Percentiles rank a stretch among this genome's conserved stretches.
Conservation (phyloP, 2,888 invertebrate genomes). For the Coecobrya sp. region DNA sequence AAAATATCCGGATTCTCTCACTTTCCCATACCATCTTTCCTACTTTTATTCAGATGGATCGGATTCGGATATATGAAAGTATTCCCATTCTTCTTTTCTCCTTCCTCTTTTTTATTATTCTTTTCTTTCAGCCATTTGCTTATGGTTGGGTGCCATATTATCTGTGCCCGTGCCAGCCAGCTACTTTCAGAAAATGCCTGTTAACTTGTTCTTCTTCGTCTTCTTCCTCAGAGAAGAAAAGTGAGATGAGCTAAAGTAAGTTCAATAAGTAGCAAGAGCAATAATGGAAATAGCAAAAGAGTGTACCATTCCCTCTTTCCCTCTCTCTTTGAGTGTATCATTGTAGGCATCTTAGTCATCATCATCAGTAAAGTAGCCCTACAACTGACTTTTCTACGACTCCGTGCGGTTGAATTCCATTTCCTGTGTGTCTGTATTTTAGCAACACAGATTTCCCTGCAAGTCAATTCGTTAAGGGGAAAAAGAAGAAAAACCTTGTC, state of each 20-base stretch:
- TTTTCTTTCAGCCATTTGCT: slow-evolving; percentile 69
- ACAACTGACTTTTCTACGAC: slow-evolving; percentile 71
- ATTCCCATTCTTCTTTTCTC: slow-evolving; percentile 77
- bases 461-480: slow-evolving; percentile 78
- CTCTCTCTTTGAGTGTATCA: slow-evolving; percentile 15
- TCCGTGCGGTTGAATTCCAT: slow-evolving; percentile 86
- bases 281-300: slow-evolving; percentile 71
- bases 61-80: slow-evolving; percentile 79
- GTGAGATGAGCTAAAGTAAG: slow-evolving; percentile 79
- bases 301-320: background rate
- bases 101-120: slow-evolving; percentile 67
- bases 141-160: slow-evolving; percentile 82
- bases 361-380: slow-evolving; percentile 73
- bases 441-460: slow-evolving; percentile 74
- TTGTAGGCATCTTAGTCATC: background rate
- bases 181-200: slow-evolving; percentile 79
- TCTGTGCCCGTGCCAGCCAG: slow-evolving; percentile 81
- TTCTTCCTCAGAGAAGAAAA: slow-evolving; percentile 55
- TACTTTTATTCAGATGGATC: slow-evolving; percentile 79
- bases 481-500: slow-evolving; percentile 78
- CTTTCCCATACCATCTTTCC: slow-evolving; percentile 63
- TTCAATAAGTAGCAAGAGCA: slow-evolving; percentile 78
- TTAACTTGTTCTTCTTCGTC: slow-evolving; percentile 51
- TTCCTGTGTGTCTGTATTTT: slow-evolving; percentile 84
- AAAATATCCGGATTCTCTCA: slow-evolving; percentile 77